Conservation (phyloP, 1,140 invertebrate genomes). For the Latrodectus geometricus region DNA sequence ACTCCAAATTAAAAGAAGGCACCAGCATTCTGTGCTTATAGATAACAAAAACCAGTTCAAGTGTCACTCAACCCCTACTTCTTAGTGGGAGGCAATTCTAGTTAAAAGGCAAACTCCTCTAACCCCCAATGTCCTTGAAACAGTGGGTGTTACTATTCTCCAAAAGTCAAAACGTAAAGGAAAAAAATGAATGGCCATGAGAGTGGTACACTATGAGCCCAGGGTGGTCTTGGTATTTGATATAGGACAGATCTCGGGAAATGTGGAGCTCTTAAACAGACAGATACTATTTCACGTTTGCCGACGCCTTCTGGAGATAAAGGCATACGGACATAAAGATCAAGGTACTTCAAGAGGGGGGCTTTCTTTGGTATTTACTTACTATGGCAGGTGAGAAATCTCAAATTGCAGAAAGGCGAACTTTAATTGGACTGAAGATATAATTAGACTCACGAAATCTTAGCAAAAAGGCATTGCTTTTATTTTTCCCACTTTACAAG, state of each 20-base stretch:
- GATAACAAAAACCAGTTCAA: neutral
- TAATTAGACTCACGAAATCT: too few species aligned
- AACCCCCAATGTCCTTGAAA: neutral
- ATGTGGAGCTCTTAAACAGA: conserved; percentile 10
- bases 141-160: neutral
- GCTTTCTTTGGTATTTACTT: too few species aligned
- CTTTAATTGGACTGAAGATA: too few species aligned
- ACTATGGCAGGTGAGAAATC: too few species aligned
- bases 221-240: conserved; percentile 25
- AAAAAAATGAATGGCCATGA: neutral
- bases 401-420: too few species aligned
- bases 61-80: conserved; percentile 23
- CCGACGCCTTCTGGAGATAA: neutral
- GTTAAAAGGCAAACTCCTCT: neutral
- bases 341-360: neutral
- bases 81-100: neutral
- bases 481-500: too few species aligned
- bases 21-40: neutral
- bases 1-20: neutral
- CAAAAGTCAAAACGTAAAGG: neutral
- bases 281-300: conserved; percentile 18
- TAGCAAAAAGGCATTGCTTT: too few species aligned
- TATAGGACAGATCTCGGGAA: conserved; percentile 7
- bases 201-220: neutral
- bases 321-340: neutral